Percentiles rank a stretch among this genome's conserved stretches.
phyloP scores from a whole-genome alignment of 2,113 vertebrate species.

The Noturus placidus region DNA sequence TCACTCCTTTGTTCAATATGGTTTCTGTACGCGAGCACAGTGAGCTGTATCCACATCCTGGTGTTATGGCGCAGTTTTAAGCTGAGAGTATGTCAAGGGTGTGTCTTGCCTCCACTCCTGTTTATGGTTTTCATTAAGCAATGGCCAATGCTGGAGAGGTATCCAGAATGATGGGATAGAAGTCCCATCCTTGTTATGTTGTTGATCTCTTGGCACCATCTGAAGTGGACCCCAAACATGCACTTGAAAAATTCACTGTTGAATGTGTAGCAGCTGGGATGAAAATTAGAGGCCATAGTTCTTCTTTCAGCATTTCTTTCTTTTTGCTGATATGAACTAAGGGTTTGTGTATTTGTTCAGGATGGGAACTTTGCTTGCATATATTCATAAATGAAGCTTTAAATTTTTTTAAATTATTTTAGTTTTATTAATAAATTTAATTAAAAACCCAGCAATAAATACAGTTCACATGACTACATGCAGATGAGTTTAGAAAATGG shows the following conservation, averaged over 20 bases:
- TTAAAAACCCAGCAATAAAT: background rate
- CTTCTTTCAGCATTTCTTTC: background rate
- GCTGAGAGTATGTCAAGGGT: background rate
- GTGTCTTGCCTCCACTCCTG: background rate
- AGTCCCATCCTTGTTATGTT: background rate
- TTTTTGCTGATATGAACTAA: background rate
- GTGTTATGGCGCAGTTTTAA: too few species aligned
- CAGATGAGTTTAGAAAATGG: background rate
- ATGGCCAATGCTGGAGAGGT: background rate
- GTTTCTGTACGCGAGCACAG: too few species aligned
- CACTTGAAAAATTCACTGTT: background rate
- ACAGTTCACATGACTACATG: background rate
- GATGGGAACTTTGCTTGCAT: background rate
- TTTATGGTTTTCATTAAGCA: background rate
- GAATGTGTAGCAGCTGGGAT: background rate
- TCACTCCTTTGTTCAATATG: too few species aligned
- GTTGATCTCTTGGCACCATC: background rate
- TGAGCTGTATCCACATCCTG: background rate
- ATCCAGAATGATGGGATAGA: background rate
- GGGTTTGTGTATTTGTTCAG: background rate
- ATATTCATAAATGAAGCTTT: background rate
- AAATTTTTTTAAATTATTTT: too few species aligned
- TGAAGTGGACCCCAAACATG: too few species aligned
- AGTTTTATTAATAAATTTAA: background rate
- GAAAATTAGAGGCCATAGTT: background rate